Evolutionary conservation across 2,797 vertebrate genomes (phyloP).

Genomic region (Catostomus latipinnis): DNA sequence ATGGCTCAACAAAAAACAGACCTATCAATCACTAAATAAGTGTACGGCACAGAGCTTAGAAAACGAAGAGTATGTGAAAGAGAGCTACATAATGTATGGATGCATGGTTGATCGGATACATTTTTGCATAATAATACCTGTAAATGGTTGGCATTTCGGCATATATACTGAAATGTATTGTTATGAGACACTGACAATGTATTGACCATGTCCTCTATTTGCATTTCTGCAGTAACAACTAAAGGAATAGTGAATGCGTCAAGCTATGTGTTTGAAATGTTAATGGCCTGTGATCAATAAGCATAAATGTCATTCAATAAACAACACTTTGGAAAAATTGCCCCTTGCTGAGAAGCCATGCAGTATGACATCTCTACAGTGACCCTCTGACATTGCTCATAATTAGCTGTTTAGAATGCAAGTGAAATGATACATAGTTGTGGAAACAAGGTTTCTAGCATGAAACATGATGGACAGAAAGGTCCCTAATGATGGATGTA

Average conservation of each 20-base stretch:
- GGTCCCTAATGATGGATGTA: neutral
- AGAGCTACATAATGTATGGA: too few species aligned
- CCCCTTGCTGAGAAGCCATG: neutral
- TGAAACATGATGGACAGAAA: neutral
- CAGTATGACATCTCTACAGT: neutral
- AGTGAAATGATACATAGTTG: neutral
- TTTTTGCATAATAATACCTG: neutral
- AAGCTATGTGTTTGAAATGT: slow-evolving; percentile 4
- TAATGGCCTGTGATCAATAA: slow-evolving; percentile 17
- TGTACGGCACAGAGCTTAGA: too few species aligned
- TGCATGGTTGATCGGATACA: too few species aligned
- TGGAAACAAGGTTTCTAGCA: neutral
- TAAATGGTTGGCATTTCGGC: neutral
- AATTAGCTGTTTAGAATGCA: neutral
- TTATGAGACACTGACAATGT: neutral
- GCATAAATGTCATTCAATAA: slow-evolving; percentile 35
- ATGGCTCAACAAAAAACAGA: too few species aligned
- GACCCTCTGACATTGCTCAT: neutral
- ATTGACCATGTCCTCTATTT: neutral
- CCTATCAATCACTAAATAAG: too few species aligned
- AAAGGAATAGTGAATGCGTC: neutral
- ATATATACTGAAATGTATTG: neutral
- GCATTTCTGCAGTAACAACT: neutral
- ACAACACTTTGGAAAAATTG: neutral
- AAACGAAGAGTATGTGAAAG: too few species aligned